Evolutionary conservation across 2,113 vertebrate species (phyloP).

Genomic region (Solenodon paradoxus): DNA sequence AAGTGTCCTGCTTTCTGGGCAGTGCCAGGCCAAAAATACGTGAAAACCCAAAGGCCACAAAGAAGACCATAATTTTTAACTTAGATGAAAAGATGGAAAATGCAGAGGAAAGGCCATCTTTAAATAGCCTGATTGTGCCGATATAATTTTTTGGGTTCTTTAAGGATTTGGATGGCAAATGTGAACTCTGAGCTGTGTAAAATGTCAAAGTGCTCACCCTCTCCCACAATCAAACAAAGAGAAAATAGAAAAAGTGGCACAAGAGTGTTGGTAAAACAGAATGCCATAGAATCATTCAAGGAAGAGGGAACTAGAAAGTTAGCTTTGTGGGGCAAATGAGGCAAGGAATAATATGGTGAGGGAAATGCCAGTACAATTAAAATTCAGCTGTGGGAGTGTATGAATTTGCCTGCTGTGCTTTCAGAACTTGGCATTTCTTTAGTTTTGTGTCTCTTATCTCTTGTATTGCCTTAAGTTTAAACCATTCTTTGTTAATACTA

Average conservation of each 20-base stretch:
- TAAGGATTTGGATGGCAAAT: slow-evolving; percentile 52
- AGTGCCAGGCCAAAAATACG: slow-evolving; percentile 65
- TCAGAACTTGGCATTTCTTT: background rate
- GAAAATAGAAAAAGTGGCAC: background rate
- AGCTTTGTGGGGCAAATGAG: background rate
- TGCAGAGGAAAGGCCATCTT: slow-evolving; percentile 44
- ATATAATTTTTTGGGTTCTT: slow-evolving; percentile 44
- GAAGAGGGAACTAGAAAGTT: background rate
- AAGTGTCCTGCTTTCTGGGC: slow-evolving; percentile 76
- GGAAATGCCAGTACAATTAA: slow-evolving; percentile 40
- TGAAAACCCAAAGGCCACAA: slow-evolving; percentile 74
- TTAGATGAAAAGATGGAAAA: slow-evolving; percentile 50
- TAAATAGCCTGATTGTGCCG: slow-evolving; percentile 43
- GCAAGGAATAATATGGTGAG: background rate
- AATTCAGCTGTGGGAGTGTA: slow-evolving; percentile 11
- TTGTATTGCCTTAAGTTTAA: background rate
- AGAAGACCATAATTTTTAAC: slow-evolving; percentile 50
- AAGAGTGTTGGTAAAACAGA: slow-evolving; percentile 38
- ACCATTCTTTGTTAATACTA: background rate
- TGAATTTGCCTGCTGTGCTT: slow-evolving; percentile 35
- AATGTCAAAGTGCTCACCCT: slow-evolving; percentile 68
- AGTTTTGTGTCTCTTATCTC: background rate
- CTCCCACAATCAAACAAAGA: slow-evolving; percentile 54
- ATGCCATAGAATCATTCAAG: background rate
- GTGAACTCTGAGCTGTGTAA: slow-evolving; percentile 59